These are phyloP conservation scores for Marmota monax DNA, from an alignment of 2,113 vertebrate genomes.

Conservation along the genomic window DNA sequence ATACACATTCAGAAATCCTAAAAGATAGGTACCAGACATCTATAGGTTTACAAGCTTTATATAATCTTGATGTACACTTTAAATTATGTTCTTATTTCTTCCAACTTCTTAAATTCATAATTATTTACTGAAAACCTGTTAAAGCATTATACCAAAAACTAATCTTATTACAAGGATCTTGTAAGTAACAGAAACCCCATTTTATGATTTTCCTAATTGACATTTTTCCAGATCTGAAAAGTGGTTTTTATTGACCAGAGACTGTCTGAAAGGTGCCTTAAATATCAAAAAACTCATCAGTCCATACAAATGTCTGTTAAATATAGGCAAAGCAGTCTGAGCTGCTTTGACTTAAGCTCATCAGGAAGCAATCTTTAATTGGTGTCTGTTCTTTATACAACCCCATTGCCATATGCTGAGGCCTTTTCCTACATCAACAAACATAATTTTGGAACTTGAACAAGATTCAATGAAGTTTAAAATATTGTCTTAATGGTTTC, in stretches of 20 bases:
- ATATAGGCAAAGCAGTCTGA: not conserved
- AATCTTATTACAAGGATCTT: not conserved
- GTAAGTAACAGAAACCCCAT: not conserved
- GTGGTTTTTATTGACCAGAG: not conserved
- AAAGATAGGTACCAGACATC: not conserved
- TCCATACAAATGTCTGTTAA: not conserved
- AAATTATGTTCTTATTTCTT: not conserved
- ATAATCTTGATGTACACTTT: not conserved
- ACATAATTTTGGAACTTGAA: not conserved
- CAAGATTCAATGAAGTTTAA: not conserved
- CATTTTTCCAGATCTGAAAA: not conserved
- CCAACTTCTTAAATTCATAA: not conserved
- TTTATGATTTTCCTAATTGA: slow-evolving; percentile 10
- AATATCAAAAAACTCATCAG: not conserved
- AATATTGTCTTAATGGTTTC: not conserved
- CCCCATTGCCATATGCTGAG: not conserved
- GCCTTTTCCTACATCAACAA: not conserved
- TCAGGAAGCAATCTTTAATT: not conserved
- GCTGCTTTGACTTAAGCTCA: not conserved
- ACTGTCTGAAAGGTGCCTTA: not conserved
- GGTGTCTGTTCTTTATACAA: not conserved
- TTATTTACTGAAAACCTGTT: not conserved
- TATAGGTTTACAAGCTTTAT: not conserved
- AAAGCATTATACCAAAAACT: not conserved
- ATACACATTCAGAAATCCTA: not conserved